Conservation (phyloP, 2,113 vertebrate genomes). For the Bothrops jararaca region DNA sequence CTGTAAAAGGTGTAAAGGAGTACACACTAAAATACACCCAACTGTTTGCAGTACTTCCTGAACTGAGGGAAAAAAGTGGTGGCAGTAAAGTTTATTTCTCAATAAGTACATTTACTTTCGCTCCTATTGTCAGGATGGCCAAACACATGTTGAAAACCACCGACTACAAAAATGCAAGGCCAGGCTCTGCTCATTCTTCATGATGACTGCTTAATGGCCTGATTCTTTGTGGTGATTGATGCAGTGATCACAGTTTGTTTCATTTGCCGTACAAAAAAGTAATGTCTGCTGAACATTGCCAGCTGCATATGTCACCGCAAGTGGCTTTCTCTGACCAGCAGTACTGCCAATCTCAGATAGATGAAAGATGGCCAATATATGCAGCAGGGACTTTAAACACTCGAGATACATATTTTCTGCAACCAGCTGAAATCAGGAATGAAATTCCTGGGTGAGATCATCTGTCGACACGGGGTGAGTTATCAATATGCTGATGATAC, state of each 20-base stretch:
- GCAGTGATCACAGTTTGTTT: background rate
- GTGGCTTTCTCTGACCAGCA: background rate
- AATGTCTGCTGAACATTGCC: background rate
- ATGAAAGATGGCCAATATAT: background rate
- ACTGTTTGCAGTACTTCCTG: background rate
- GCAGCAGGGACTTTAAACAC: background rate
- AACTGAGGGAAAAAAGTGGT: background rate
- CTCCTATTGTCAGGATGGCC: background rate
- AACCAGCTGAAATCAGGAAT: background rate
- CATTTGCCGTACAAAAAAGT: background rate
- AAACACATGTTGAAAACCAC: background rate
- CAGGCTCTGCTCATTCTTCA: background rate
- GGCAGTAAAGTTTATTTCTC: background rate
- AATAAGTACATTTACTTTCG: background rate
- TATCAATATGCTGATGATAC: too few species aligned
- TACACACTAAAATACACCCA: background rate
- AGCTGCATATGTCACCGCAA: background rate
- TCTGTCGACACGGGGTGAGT: too few species aligned
- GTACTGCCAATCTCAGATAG: background rate
- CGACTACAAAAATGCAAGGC: background rate
- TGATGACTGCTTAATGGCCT: conserved; percentile 2
- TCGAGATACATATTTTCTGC: background rate
- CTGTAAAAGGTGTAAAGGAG: background rate
- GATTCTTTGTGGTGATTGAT: background rate
- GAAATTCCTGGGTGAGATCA: too few species aligned